phyloP scores from a whole-genome alignment of 1,140 invertebrate genomes.

The Oedothorax gibbosus region DNA sequence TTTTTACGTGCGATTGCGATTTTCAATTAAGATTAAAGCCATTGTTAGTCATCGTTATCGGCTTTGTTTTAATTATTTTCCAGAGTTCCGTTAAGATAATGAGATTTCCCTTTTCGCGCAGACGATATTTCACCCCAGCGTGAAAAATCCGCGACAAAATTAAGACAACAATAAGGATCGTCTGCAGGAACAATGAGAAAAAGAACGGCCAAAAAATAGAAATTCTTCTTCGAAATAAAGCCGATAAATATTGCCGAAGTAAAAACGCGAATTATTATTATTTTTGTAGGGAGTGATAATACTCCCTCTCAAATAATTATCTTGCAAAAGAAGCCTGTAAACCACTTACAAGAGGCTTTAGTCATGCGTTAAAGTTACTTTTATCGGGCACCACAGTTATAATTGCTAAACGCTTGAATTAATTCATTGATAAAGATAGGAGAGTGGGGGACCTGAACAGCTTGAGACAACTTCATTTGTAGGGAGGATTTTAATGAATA shows the following conservation, averaged over 20 bases:
- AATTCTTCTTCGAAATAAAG: conserved; percentile 38
- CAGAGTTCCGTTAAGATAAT: conserved; percentile 55
- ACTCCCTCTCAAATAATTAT: conserved; percentile 57
- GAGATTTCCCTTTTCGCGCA: conserved; percentile 48
- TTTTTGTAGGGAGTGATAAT: conserved; percentile 54
- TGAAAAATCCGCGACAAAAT: conserved; percentile 60
- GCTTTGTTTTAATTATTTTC: conserved; percentile 62
- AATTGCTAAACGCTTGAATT: conserved; percentile 61
- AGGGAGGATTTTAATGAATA: conserved; percentile 49
- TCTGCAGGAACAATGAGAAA: conserved; percentile 16
- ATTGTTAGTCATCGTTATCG: conserved; percentile 61
- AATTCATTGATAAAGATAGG: conserved; percentile 57
- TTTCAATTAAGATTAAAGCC: conserved; percentile 61
- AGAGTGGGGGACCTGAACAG: conserved; percentile 44
- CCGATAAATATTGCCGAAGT: conserved; percentile 57
- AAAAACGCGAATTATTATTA: conserved; percentile 55
- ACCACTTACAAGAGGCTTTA: conserved; percentile 58
- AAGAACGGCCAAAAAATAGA: conserved; percentile 22
- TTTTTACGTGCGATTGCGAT: conserved; percentile 60
- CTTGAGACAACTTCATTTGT: conserved; percentile 57
- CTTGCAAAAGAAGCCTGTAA: conserved; percentile 57
- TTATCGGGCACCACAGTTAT: conserved; percentile 52
- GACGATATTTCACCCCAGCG: conserved; percentile 51
- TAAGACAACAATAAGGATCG: conserved; percentile 57
- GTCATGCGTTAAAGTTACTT: conserved; percentile 60